Evolutionary conservation across 2,797 vertebrate genomes (phyloP).

Genomic region (Cryptoblepharus egeriae): DNA sequence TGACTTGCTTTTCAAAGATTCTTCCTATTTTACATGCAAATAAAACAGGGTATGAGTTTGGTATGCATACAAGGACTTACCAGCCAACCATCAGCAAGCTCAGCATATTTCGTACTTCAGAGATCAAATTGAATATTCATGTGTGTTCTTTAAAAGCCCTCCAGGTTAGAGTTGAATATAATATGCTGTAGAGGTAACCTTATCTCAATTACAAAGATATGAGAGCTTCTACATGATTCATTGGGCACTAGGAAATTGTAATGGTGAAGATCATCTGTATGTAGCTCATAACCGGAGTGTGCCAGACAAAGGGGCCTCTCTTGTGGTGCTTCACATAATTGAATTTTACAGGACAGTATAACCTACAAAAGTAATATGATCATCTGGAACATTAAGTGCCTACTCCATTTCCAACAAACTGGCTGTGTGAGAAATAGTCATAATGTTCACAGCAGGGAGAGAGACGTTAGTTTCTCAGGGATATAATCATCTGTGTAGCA

Average conservation of each 20-base stretch:
- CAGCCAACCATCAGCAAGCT: conserved; percentile 34
- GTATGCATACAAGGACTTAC: conserved; percentile 52
- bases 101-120: conserved; percentile 48
- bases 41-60: conserved; percentile 42
- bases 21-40: conserved; percentile 29
- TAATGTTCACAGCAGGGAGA: conserved; percentile 11
- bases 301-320: not conserved
- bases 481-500: conserved; percentile 2
- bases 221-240: conserved; percentile 6
- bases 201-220: conserved; percentile 33
- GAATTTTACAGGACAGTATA: conserved; percentile 23
- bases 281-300: not conserved
- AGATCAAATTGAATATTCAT: conserved; percentile 64
- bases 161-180: conserved; percentile 42
- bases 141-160: conserved; percentile 45
- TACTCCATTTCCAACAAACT: not conserved
- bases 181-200: conserved; percentile 42
- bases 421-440: conserved; percentile 4
- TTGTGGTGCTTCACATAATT: not conserved
- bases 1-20: conserved; percentile 35
- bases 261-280: conserved; percentile 15
- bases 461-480: conserved; percentile 3
- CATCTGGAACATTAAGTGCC: conserved; percentile 16
- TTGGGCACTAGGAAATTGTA: conserved; percentile 11
- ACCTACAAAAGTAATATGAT: not conserved